Conservation (phyloP, 2,113 vertebrate genomes). For the Mus spicilegus region DNA sequence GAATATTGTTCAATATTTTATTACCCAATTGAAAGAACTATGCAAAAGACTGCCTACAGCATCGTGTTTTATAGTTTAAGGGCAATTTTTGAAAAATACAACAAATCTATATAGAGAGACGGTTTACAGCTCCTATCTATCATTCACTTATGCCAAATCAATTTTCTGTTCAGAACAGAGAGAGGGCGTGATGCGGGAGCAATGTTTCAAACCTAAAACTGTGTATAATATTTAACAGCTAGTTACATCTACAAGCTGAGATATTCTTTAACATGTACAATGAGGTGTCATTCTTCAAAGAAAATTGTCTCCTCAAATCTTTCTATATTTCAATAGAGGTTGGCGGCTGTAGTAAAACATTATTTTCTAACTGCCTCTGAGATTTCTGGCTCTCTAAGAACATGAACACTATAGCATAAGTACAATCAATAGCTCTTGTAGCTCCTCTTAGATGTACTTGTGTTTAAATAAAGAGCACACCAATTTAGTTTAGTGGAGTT, state of each 20-base stretch:
- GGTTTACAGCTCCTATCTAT: conserved; percentile 43
- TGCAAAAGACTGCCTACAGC: conserved; percentile 6
- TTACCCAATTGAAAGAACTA: conserved; percentile 56
- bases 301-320: conserved; percentile 39
- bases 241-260: background rate
- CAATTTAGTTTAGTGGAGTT: background rate
- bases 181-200: background rate
- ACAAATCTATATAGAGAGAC: conserved; percentile 39
- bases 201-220: conserved; percentile 34
- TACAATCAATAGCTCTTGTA: conserved; percentile 48
- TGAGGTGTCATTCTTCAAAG: background rate
- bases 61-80: conserved; percentile 51
- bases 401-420: conserved; percentile 22
- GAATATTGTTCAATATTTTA: conserved; percentile 59
- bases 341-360: background rate
- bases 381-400: conserved; percentile 31
- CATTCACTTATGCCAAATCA: conserved; percentile 54
- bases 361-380: conserved; percentile 33
- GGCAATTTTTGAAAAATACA: conserved; percentile 35
- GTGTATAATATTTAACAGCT: conserved; percentile 25
- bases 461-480: conserved; percentile 25
- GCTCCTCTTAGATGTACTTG: conserved; percentile 36
- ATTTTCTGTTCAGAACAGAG: background rate
- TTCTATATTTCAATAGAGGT: conserved; percentile 40
- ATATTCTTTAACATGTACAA: background rate